These are phyloP conservation scores for Microchirus variegatus DNA, from an alignment of 2,797 vertebrate species.

Conservation along the genomic window DNA sequence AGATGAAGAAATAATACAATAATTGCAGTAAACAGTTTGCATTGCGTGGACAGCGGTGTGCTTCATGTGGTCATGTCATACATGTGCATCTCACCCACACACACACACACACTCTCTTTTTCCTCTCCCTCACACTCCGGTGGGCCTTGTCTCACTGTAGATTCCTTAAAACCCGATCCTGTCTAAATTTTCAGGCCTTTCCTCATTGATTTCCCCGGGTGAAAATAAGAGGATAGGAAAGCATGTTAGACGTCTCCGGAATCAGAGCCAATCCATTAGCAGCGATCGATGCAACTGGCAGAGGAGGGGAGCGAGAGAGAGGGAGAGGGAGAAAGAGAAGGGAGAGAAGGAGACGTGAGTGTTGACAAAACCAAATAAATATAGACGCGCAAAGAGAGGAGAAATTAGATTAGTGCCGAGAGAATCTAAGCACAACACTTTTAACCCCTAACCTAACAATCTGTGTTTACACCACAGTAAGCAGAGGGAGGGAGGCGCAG, in stretches of 20 bases:
- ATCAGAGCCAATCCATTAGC: constrained; percentile 97
- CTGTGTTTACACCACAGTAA: constrained; percentile 87
- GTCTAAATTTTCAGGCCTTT: constrained; percentile 90
- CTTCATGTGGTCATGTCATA: too few relatives aligned
- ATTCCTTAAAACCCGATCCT: constrained; percentile 91
- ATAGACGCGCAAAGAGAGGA: constrained; percentile 88
- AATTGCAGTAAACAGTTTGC: too few relatives aligned
- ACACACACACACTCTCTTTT: constrained; percentile 9
- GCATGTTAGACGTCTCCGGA: constrained; percentile 90
- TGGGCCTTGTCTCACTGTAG: constrained; percentile 67
- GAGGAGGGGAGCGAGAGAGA: too few relatives aligned
- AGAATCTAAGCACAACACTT: constrained; percentile 90
- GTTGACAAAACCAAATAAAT: constrained; percentile 97
- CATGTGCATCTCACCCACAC: constrained; percentile 5
- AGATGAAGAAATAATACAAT: too few relatives aligned
- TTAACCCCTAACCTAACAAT: constrained; percentile 92
- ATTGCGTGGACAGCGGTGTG: too few relatives aligned
- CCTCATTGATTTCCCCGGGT: constrained; percentile 91
- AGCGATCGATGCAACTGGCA: constrained; percentile 89
- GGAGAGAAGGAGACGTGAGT: constrained; percentile 72
- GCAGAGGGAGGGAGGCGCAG: constrained; percentile 54
- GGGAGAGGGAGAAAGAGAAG: constrained; percentile 20
- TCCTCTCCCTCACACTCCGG: constrained; percentile 23
- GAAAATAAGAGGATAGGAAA: constrained; percentile 90
- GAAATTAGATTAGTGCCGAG: constrained; percentile 94